phyloP scores from a whole-genome alignment of 2,888 invertebrate species.

The Lepetodrilus schrolli region DNA sequence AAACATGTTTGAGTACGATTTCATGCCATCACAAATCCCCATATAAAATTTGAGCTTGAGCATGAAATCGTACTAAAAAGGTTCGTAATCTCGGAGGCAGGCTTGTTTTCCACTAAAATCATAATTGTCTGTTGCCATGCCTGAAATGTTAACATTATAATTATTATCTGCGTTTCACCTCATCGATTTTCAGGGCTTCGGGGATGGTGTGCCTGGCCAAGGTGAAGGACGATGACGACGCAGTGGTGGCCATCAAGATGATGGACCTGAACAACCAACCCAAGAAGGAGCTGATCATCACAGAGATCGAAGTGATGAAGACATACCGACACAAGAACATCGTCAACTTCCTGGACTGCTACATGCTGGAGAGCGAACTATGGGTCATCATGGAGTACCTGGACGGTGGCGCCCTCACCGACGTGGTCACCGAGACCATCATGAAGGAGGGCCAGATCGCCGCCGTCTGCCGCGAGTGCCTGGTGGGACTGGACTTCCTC shows the following conservation, averaged over 20 bases:
- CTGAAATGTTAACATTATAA: not conserved
- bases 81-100: no score
- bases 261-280: slow-evolving; percentile 96
- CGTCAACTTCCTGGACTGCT: slow-evolving; percentile 95
- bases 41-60: no score
- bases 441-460: slow-evolving; percentile 98
- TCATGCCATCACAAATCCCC: no score
- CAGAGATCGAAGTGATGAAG: slow-evolving; percentile 83
- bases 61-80: no score
- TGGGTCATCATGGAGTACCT: slow-evolving; percentile 98
- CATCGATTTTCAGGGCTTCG: slow-evolving; percentile 80
- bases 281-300: slow-evolving; percentile 95
- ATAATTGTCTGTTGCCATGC: no score
- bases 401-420: slow-evolving; percentile 90
- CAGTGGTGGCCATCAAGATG: slow-evolving; percentile 94
- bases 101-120: no score
- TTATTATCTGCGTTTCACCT: not conserved
- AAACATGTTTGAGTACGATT: no score
- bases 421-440: slow-evolving; percentile 96
- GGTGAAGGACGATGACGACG: slow-evolving; percentile 81
- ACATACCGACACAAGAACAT: slow-evolving; percentile 90
- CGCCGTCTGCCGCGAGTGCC: slow-evolving; percentile 91
- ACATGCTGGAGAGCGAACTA: slow-evolving; percentile 90
- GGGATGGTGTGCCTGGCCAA: slow-evolving; percentile 93
- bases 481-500: slow-evolving; percentile 92